Percentiles rank a stretch among this genome's conserved stretches.
Conservation (phyloP, 2,113 vertebrate species). For the Excalfactoria chinensis region DNA sequence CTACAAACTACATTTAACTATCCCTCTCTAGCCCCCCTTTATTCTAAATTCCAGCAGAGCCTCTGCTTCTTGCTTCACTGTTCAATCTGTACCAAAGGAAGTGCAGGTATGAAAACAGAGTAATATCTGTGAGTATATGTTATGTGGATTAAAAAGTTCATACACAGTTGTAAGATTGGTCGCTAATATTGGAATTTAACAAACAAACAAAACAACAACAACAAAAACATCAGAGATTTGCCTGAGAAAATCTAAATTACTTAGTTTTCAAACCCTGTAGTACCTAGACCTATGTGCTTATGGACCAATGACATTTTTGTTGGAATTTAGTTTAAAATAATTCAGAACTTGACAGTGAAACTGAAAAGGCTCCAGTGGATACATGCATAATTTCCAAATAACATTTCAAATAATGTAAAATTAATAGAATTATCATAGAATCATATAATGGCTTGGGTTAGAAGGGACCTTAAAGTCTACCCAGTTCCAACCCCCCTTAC, state of each 20-base stretch:
- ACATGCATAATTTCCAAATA: not conserved
- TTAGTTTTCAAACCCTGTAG: not conserved
- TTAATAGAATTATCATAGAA: not conserved
- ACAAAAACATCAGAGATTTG: not conserved
- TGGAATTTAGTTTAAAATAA: not conserved
- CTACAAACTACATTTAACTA: too few species aligned
- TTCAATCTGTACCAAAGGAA: not conserved
- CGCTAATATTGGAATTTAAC: not conserved
- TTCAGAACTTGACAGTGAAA: not conserved
- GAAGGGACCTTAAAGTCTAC: not conserved
- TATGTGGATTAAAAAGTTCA: not conserved
- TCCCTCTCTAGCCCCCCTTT: too few species aligned
- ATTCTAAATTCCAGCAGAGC: too few species aligned
- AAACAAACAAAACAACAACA: not conserved
- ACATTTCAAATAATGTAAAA: not conserved
- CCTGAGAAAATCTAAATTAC: not conserved
- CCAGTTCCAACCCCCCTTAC: too few species aligned
- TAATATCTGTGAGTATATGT: not conserved
- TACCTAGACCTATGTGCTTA: not conserved
- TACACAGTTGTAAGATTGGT: not conserved
- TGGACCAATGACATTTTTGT: not conserved
- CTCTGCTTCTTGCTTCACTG: too few species aligned
- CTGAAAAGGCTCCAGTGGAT: not conserved
- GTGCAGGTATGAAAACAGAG: not conserved
- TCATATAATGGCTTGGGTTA: not conserved